Percentiles rank a stretch among this genome's conserved stretches.
Conservation (phyloP, 2,113 vertebrate genomes). For the Etia nguti region DNA sequence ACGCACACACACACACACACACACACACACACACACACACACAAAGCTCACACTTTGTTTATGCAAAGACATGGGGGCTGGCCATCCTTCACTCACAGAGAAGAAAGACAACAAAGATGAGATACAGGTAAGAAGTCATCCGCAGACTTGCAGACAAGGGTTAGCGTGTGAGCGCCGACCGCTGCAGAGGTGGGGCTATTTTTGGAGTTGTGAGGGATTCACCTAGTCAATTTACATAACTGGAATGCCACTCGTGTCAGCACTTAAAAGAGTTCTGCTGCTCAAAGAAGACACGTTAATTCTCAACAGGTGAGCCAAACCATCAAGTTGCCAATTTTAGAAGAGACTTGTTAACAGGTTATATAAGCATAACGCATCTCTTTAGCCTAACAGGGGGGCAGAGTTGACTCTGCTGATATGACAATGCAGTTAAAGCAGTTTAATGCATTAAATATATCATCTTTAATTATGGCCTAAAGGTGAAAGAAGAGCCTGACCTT, state of each 20-base stretch:
- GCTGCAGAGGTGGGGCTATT: slow-evolving; percentile 54
- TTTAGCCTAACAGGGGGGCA: neutral
- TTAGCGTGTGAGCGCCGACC: slow-evolving; percentile 63
- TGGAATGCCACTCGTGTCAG: slow-evolving; percentile 61
- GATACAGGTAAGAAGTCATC: slow-evolving; percentile 60
- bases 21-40: slow-evolving; percentile 19
- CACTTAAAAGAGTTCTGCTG: slow-evolving; percentile 41
- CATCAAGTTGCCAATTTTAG: slow-evolving; percentile 29
- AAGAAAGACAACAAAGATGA: slow-evolving; percentile 58
- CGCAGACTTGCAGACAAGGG: slow-evolving; percentile 52
- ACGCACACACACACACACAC: slow-evolving; percentile 40
- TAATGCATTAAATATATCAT: neutral
- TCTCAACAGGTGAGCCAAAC: slow-evolving; percentile 12
- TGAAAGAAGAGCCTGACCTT: neutral
- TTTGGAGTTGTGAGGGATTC: slow-evolving; percentile 56
- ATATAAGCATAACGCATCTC: neutral
- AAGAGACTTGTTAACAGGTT: slow-evolving; percentile 11
- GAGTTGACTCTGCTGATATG: neutral
- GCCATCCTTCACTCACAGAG: slow-evolving; percentile 63
- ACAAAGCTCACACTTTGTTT: slow-evolving; percentile 56
- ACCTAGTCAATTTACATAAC: slow-evolving; percentile 51
- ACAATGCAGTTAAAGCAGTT: neutral
- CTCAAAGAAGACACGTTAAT: slow-evolving; percentile 29
- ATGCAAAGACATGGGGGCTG: slow-evolving; percentile 56
- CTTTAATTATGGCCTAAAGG: neutral